These are phyloP conservation scores for Apodemus sylvaticus DNA, from an alignment of 2,113 vertebrate genomes.

Conservation along the genomic window DNA sequence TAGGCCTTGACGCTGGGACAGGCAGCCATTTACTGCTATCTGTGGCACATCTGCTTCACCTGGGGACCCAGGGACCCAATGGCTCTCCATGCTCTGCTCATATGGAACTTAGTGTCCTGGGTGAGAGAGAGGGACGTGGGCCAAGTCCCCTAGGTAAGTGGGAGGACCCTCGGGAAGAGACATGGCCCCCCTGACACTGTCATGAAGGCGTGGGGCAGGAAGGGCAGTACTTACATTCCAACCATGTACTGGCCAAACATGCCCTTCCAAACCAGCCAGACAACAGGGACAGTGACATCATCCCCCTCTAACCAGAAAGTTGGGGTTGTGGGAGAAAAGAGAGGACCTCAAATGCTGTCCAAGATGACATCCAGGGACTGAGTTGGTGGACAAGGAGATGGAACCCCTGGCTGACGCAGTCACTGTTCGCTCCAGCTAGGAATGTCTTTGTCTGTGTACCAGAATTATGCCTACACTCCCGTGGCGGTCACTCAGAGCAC, in stretches of 20 bases:
- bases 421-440: rapidly evolving
- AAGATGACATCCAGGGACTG: neutral
- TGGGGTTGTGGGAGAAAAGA: neutral
- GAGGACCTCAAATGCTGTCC: neutral
- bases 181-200: neutral
- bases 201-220: neutral
- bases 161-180: neutral
- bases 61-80: neutral
- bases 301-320: neutral
- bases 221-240: rapidly evolving
- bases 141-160: neutral
- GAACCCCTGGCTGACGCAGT: neutral
- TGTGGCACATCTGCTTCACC: rapidly evolving
- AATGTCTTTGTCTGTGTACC: rapidly evolving
- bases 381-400: rapidly evolving
- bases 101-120: neutral
- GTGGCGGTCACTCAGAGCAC: neutral
- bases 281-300: neutral
- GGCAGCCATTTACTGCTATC: neutral
- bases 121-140: no score
- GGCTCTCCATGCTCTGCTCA: neutral
- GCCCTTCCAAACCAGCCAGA: neutral
- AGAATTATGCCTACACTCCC: rapidly evolving
- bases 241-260: rapidly evolving
- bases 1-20: rapidly evolving